Conservation (phyloP, 2,797 vertebrate species). For the Hipposideros larvatus region DNA sequence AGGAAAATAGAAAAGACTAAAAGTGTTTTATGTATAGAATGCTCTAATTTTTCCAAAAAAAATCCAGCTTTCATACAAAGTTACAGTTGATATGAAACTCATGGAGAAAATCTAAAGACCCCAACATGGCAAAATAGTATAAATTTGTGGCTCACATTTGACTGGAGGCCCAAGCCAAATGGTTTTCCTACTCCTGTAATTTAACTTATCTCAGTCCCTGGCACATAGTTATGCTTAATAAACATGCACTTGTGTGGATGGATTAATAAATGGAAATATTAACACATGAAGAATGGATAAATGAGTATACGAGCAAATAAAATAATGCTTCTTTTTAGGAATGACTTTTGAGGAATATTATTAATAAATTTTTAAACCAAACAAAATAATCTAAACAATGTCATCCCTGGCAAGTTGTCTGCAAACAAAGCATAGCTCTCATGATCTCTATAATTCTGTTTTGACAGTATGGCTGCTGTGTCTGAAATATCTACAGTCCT, state of each 20-base stretch:
- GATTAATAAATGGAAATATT: conserved; percentile 26
- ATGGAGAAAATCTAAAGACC: neutral
- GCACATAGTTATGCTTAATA: conserved; percentile 23
- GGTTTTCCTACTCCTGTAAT: neutral
- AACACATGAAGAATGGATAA: conserved; percentile 9
- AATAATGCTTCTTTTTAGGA: conserved; percentile 13
- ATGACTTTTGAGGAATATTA: conserved; percentile 40
- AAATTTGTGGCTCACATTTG: neutral
- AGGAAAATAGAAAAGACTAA: neutral
- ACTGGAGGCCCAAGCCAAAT: neutral
- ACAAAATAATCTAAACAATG: conserved; percentile 62
- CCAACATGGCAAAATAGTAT: neutral
- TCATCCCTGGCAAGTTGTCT: conserved; percentile 61
- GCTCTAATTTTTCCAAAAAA: neutral
- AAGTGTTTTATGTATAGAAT: conserved; percentile 15
- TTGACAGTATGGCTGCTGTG: conserved; percentile 81
- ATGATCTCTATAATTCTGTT: conserved; percentile 73
- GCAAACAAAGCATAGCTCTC: conserved; percentile 64
- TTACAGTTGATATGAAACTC: conserved; percentile 13
- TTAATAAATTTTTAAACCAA: conserved; percentile 57
- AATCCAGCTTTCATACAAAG: conserved; percentile 18
- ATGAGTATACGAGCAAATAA: neutral
- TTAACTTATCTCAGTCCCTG: conserved; percentile 4
- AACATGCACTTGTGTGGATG: neutral
- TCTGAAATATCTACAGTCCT: conserved; percentile 77